These are phyloP conservation scores for Epizoanthus scotinus DNA, from an alignment of 92 coral and sea anemone species.

Conservation along the genomic window DNA sequence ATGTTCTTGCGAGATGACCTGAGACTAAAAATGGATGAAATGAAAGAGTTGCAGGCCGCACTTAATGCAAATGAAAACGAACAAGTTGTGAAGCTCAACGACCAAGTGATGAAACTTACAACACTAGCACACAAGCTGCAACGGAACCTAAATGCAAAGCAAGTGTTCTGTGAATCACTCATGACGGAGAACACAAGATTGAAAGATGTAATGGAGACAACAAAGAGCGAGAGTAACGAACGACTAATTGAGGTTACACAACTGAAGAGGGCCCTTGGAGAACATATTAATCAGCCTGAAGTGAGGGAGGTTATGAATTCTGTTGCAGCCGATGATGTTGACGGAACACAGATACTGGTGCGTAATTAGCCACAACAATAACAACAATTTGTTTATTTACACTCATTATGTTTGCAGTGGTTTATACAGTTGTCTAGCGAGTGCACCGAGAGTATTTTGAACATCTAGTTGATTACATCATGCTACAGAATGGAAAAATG, in stretches of 20 bases:
- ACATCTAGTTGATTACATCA: too few relatives aligned
- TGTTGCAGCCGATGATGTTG: slow-evolving; percentile 51
- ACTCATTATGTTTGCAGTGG: too few relatives aligned
- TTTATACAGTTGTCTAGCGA: too few relatives aligned
- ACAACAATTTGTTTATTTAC: too few relatives aligned
- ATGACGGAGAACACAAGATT: slow-evolving; percentile 74
- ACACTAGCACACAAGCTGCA: slow-evolving; percentile 55
- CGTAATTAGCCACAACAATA: neutral
- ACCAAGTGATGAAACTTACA: slow-evolving; percentile 64
- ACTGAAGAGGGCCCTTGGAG: slow-evolving; percentile 62
- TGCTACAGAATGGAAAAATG: too few relatives aligned
- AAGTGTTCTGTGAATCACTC: slow-evolving; percentile 80
- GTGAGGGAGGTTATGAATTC: slow-evolving; percentile 57
- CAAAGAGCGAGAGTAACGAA: slow-evolving; percentile 50
- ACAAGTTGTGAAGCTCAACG: slow-evolving; percentile 48
- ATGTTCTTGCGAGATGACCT: slow-evolving; percentile 68
- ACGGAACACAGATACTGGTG: slow-evolving; percentile 38
- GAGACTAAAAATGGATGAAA: slow-evolving; percentile 47
- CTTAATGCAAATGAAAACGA: slow-evolving; percentile 62
- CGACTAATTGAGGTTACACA: slow-evolving; percentile 55
- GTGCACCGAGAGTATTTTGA: too few relatives aligned
- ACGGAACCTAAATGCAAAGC: slow-evolving; percentile 78
- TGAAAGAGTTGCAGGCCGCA: slow-evolving; percentile 60
- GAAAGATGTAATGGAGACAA: slow-evolving; percentile 57
- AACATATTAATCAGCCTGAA: slow-evolving; percentile 56